phyloP scores from a whole-genome alignment of 2,113 vertebrate genomes.

The Leptosomus discolor region DNA sequence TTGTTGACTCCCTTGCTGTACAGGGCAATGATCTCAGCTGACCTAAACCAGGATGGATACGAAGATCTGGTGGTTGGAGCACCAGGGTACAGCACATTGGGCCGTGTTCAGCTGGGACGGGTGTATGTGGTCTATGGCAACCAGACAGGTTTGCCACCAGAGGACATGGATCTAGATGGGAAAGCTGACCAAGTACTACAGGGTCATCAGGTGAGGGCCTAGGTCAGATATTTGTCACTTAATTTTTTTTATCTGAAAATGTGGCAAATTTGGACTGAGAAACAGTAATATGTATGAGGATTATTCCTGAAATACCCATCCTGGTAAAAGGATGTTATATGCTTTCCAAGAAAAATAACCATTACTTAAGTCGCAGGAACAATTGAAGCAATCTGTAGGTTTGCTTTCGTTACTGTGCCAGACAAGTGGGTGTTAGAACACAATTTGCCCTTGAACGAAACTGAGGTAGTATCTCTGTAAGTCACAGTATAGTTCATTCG shows the following conservation, averaged over 20 bases:
- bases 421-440: background rate
- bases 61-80: conserved; percentile 75
- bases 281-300: background rate
- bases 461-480: background rate
- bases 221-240: background rate
- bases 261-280: background rate
- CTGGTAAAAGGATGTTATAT: background rate
- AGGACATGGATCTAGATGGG: conserved; percentile 71
- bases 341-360: background rate
- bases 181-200: conserved; percentile 69
- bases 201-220: conserved; percentile 66
- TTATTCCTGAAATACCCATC: background rate
- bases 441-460: background rate
- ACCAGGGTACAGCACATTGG: conserved; percentile 71
- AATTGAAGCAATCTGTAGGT: background rate
- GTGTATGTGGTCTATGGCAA: conserved; percentile 75
- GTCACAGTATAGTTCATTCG: background rate
- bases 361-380: background rate
- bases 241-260: background rate
- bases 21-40: conserved; percentile 73
- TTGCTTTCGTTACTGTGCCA: background rate
- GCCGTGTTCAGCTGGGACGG: conserved; percentile 68
- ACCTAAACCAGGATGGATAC: conserved; percentile 74
- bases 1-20: background rate
- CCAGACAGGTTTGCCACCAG: conserved; percentile 65